Evolutionary conservation across 2,888 invertebrate species (phyloP).

Genomic region (Coleophora deauratella): DNA sequence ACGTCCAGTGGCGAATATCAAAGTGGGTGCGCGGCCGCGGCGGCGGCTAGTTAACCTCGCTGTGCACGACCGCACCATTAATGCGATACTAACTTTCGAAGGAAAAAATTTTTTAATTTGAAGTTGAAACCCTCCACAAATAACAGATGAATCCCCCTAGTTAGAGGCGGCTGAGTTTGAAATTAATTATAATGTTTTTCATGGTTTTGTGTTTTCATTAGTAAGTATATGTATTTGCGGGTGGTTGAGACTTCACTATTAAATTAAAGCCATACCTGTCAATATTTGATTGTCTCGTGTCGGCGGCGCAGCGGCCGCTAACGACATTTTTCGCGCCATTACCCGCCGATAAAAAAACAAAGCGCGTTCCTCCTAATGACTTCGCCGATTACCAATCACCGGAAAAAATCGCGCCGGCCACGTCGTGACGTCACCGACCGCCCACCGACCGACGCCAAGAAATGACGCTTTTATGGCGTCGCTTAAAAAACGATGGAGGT

Average conservation of each 20-base stretch:
- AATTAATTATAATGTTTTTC: too few relatives aligned
- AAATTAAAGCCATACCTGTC: too few relatives aligned
- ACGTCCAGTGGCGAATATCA: slow-evolving; percentile 70
- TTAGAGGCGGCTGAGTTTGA: slow-evolving; percentile 21
- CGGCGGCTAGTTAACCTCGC: slow-evolving; percentile 53
- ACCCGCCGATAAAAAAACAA: slow-evolving; percentile 51
- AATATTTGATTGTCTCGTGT: too few relatives aligned
- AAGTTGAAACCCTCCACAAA: slow-evolving; percentile 24
- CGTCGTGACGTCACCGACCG: slow-evolving; percentile 17
- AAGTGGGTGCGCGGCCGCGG: slow-evolving; percentile 47
- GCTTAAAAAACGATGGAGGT: neutral
- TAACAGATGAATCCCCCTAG: neutral
- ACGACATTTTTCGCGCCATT: slow-evolving; percentile 58
- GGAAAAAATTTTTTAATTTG: slow-evolving; percentile 54
- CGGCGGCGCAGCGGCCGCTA: slow-evolving; percentile 27
- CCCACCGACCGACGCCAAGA: slow-evolving; percentile 2
- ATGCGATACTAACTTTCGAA: slow-evolving; percentile 29
- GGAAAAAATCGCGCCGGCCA: slow-evolving; percentile 35
- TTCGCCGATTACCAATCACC: slow-evolving; percentile 58
- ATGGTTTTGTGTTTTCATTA: too few relatives aligned
- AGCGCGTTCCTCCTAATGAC: slow-evolving; percentile 48
- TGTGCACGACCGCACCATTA: slow-evolving; percentile 29
- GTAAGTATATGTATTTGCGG: too few relatives aligned
- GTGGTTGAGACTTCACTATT: too few relatives aligned
- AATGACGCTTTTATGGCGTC: neutral